Percentiles rank a stretch among this genome's conserved stretches.
Conservation (phyloP, 1,140 invertebrate species). For the Tigriopus japonicus region DNA sequence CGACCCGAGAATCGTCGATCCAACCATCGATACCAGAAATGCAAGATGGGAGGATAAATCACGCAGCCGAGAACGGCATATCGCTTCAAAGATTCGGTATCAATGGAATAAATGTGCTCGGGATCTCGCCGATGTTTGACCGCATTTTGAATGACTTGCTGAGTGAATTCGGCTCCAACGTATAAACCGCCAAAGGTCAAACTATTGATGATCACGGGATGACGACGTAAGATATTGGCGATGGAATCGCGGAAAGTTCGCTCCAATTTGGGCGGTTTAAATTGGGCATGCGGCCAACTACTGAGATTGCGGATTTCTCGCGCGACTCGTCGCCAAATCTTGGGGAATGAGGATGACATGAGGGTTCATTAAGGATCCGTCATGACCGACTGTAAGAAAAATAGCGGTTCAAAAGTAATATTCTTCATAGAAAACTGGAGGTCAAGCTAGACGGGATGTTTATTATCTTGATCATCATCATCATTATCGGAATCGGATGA, state of each 20-base stretch:
- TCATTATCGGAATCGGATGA: too few relatives aligned
- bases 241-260: background rate
- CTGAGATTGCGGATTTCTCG: too few relatives aligned
- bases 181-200: background rate
- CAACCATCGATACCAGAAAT: conserved; percentile 4
- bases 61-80: background rate
- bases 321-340: too few relatives aligned
- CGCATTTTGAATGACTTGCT: background rate
- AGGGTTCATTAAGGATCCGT: too few relatives aligned
- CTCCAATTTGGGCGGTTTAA: background rate
- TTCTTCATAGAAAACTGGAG: too few relatives aligned
- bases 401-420: too few relatives aligned
- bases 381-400: too few relatives aligned
- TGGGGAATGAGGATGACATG: too few relatives aligned
- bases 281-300: background rate
- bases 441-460: too few relatives aligned
- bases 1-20: background rate
- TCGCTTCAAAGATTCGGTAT: background rate
- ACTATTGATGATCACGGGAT: background rate
- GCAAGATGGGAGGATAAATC: conserved; percentile 3
- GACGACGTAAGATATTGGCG: background rate
- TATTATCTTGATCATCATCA: too few relatives aligned
- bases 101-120: background rate
- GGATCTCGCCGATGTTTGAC: background rate
- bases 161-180: background rate